A percentile compares a stretch with the other conserved stretches of the same genome.
These are phyloP conservation scores for Scatophagus argus DNA, from an alignment of 2,113 vertebrate species.

Conservation along the genomic window DNA sequence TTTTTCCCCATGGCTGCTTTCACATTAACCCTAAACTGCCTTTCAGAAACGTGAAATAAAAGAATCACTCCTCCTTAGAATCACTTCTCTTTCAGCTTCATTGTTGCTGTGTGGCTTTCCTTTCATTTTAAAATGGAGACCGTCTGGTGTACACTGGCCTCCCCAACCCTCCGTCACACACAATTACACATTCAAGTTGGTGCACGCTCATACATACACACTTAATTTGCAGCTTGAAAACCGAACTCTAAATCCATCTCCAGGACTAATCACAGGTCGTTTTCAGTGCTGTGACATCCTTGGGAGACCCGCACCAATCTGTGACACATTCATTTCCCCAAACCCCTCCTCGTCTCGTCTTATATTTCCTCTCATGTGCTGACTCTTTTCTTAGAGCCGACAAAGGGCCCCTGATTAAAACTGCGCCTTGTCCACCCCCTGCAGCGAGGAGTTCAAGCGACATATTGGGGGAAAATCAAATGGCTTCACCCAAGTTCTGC, in stretches of 20 bases:
- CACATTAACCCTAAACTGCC: background rate
- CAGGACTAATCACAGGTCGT: constrained; percentile 62
- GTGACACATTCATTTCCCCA: constrained; percentile 68
- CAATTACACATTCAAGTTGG: background rate
- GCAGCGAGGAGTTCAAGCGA: constrained; percentile 32
- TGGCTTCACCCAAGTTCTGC: constrained; percentile 7
- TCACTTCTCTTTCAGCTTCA: background rate
- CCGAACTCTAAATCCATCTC: constrained; percentile 52
- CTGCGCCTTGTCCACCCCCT: constrained; percentile 56
- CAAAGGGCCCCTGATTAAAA: constrained; percentile 72
- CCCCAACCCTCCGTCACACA: background rate
- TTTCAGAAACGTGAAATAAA: background rate
- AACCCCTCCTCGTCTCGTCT: constrained; percentile 29
- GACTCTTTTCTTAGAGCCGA: constrained; percentile 51
- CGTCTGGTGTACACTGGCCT: background rate
- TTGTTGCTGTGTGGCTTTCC: background rate
- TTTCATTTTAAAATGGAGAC: constrained; percentile 9
- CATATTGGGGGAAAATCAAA: constrained; percentile 52
- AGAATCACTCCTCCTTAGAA: background rate
- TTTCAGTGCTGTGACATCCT: constrained; percentile 46
- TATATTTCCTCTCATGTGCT: constrained; percentile 36
- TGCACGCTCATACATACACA: constrained; percentile 16
- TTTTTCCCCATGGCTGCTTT: background rate
- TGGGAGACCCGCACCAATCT: constrained; percentile 24
- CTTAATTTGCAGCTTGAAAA: constrained; percentile 48